phyloP scores from a whole-genome alignment of 2,797 vertebrate genomes.

The Falco columbarius region DNA sequence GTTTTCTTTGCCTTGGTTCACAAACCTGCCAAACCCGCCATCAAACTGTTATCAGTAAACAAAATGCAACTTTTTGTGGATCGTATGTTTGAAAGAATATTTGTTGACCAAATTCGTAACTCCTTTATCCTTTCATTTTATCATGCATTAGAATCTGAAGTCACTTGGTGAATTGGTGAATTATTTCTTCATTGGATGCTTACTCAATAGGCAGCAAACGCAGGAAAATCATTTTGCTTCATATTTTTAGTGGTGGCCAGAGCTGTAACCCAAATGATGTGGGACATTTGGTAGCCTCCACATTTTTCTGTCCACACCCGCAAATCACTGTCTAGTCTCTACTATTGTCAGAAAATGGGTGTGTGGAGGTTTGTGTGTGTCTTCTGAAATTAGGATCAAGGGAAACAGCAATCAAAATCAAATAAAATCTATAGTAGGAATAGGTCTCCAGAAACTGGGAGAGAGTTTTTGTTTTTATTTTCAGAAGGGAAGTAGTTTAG shows the following conservation, averaged over 20 bases:
- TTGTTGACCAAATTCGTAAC: background rate
- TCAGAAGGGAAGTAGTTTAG: background rate
- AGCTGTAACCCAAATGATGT: background rate
- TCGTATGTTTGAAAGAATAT: background rate
- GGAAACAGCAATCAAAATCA: background rate
- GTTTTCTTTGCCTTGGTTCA: slow-evolving; percentile 16
- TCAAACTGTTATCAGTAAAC: background rate
- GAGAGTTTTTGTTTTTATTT: background rate
- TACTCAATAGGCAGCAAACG: background rate
- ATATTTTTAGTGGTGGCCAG: background rate
- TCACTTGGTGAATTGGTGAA: background rate
- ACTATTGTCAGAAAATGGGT: background rate
- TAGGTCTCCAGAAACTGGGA: background rate
- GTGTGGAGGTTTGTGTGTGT: rapidly evolving
- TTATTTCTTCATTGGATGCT: background rate
- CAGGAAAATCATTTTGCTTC: background rate
- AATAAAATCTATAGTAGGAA: background rate
- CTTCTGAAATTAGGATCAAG: background rate
- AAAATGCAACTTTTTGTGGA: background rate
- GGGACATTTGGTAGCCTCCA: background rate
- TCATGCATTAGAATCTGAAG: background rate
- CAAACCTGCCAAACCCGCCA: background rate
- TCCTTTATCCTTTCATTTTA: slow-evolving; percentile 1
- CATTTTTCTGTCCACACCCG: background rate
- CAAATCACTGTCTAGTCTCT: background rate